Evolutionary conservation across 2,888 invertebrate species (phyloP).

Genomic region (Dynastes tityus): DNA sequence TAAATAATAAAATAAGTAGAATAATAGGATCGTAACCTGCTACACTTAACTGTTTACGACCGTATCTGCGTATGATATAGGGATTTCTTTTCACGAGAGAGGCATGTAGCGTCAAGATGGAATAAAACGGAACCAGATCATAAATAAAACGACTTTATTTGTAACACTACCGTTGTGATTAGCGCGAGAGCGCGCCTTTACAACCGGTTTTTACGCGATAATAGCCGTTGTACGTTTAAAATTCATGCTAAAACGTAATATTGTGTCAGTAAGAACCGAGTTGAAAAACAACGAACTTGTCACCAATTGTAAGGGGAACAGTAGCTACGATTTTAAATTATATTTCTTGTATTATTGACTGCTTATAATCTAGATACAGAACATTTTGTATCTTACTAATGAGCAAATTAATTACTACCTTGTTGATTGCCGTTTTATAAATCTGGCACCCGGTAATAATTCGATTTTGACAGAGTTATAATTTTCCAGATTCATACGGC

Average conservation of each 20-base stretch:
- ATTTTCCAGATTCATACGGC: no score
- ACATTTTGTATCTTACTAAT: no score
- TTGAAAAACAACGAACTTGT: neutral
- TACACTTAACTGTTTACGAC: neutral
- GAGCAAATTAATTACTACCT: no score
- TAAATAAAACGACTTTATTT: constrained; percentile 40
- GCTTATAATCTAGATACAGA: no score
- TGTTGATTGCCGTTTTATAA: no score
- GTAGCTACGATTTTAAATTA: no score
- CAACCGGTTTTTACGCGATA: constrained; percentile 12
- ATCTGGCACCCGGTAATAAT: no score
- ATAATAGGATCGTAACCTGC: constrained; percentile 10
- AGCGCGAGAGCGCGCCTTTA: constrained; percentile 15
- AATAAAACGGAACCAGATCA: constrained; percentile 23
- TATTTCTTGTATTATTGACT: no score
- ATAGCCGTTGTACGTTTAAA: neutral
- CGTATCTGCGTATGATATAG: neutral
- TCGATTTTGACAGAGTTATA: no score
- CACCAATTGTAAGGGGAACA: no score
- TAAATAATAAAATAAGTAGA: neutral
- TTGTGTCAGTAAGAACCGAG: neutral
- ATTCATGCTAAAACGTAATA: constrained; percentile 5
- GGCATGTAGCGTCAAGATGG: neutral
- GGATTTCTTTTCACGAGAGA: neutral
- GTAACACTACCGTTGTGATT: constrained; percentile 43